Percentiles rank a stretch among this genome's conserved stretches.
Conservation (phyloP, 1,140 invertebrate genomes). For the Leptopilina clavipes region DNA sequence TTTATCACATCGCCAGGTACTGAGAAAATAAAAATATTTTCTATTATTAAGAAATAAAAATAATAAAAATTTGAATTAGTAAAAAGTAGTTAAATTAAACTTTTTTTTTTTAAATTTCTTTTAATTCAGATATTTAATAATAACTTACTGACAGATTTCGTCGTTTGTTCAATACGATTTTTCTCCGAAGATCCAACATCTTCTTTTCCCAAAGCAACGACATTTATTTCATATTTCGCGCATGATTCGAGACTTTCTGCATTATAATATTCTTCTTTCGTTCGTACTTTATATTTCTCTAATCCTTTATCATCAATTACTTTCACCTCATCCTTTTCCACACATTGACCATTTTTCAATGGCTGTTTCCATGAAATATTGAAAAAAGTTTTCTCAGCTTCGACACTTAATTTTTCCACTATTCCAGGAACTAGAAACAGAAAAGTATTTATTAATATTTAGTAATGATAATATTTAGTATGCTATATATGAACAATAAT, state of each 20-base stretch:
- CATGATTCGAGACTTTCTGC: slow-evolving; percentile 50
- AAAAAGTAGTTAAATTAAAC: too few relatives aligned
- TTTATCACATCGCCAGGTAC: not conserved
- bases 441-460: too few relatives aligned
- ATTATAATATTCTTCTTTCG: slow-evolving; percentile 21
- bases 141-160: not conserved
- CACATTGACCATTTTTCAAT: slow-evolving; percentile 25
- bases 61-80: too few relatives aligned
- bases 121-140: too few relatives aligned
- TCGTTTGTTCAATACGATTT: not conserved
- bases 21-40: not conserved
- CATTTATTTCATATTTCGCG: slow-evolving; percentile 47
- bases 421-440: not conserved
- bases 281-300: not conserved
- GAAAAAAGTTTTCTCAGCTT: not conserved
- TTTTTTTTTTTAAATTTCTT: too few relatives aligned
- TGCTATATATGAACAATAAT: too few relatives aligned
- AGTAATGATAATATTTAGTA: too few relatives aligned
- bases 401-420: not conserved
- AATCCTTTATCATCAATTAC: not conserved
- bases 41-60: too few relatives aligned
- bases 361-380: slow-evolving; percentile 49
- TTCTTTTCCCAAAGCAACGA: slow-evolving; percentile 22
- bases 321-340: not conserved
- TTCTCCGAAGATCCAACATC: not conserved